Evolutionary conservation across 2,888 invertebrate genomes (phyloP).

Genomic region (Sarcophaga rosellei): DNA sequence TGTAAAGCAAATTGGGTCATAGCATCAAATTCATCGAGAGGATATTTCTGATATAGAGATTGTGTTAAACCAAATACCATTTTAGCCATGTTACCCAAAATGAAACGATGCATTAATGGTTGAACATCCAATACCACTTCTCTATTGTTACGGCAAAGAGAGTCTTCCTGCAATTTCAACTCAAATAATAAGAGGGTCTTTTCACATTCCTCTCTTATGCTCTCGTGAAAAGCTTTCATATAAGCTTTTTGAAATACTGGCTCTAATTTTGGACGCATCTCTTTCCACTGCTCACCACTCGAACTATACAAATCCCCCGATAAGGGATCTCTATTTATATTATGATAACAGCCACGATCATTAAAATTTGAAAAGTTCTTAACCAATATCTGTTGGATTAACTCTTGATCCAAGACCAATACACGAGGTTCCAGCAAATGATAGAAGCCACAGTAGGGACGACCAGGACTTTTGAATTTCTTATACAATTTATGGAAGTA

Average conservation of each 20-base stretch:
- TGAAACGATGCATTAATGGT: conserved; percentile 75
- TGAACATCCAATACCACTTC: conserved; percentile 74
- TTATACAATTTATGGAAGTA: conserved; percentile 74
- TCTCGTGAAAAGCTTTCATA: conserved; percentile 76
- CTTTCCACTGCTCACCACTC: conserved; percentile 80
- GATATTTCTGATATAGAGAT: conserved; percentile 70
- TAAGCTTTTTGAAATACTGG: conserved; percentile 78
- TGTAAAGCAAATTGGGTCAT: conserved; percentile 76
- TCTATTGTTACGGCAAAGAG: conserved; percentile 78
- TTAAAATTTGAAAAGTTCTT: conserved; percentile 80
- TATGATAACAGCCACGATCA: conserved; percentile 79
- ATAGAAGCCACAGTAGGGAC: conserved; percentile 79
- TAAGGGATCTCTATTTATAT: conserved; percentile 80
- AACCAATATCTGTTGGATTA: conserved; percentile 78
- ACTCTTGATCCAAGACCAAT: conserved; percentile 77
- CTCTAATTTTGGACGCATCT: conserved; percentile 79
- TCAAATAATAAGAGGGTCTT: conserved; percentile 71
- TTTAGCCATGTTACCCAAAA: conserved; percentile 74
- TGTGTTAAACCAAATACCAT: conserved; percentile 75
- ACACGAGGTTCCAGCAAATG: conserved; percentile 75
- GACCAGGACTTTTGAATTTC: conserved; percentile 76
- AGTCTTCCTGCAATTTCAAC: conserved; percentile 52
- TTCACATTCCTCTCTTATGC: conserved; percentile 72
- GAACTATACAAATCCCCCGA: conserved; percentile 80
- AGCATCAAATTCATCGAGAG: conserved; percentile 74